Evolutionary conservation across 2,113 vertebrate genomes (phyloP), one percentile per base, ranked within the genome.

Genomic region (Rutilus rutilus): DNA sequence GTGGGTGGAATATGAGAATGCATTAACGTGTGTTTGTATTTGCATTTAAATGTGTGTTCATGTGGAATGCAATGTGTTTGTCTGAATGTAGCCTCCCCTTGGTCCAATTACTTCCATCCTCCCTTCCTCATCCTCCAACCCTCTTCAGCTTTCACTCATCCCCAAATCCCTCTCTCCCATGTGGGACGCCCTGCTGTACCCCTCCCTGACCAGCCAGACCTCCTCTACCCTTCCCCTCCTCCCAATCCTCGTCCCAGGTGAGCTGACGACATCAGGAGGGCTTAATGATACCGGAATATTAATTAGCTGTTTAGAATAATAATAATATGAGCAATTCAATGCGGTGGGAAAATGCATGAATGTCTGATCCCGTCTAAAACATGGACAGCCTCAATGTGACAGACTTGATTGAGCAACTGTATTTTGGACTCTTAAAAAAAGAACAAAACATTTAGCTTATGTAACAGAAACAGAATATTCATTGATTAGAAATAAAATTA

Each of bases 221-320:
- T 77, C 84, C 60, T 65, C 36, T 59, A 67, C 47, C 52, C 54
- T 89, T 88, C 91, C 91, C 91, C 85, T 77, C 88, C 91, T 90
- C 92, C 91, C 92, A 91, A 75, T 89, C 91, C 90, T 89, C 74
- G 88, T 94, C 94, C 94, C 95, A 94, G 92, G 93, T 94, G 94
- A 94, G 92, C 93, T 94, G 92, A 94, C 88, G 92, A 94, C 92
- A 94, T 93, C 92, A 94, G 93, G 92, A 93, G 90, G 91, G 90
- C 90, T 91, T 91, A 91, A 92, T 92, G 91, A 93, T 91, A 83
- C 71, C 45, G 87, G 93, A 93, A 94, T 94, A 94, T 94, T 94
- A 94, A 95, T 94, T 89, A 89, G 91, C 91, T 91, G 90, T 92
- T 94, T 92, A 95, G 92, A 93, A 94, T 94, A 94, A 93, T 92